Evolutionary conservation across 1,140 invertebrate species (phyloP).

Genomic region (Semibalanus balanoides): DNA sequence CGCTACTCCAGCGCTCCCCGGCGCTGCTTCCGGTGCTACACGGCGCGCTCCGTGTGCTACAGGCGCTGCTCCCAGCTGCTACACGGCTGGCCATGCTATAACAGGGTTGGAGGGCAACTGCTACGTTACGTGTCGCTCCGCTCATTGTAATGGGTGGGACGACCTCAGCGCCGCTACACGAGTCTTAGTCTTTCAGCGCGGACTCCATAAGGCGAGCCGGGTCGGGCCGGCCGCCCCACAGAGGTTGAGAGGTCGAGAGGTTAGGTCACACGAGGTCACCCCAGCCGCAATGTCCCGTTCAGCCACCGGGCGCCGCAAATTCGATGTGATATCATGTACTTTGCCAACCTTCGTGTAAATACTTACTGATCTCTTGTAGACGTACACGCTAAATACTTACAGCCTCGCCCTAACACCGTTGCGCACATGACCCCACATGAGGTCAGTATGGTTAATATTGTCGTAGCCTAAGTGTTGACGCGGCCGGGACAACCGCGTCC

Average conservation of each 20-base stretch:
- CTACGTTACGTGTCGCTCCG: no score
- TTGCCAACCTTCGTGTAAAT: neutral
- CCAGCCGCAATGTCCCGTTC: no score
- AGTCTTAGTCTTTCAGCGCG: neutral
- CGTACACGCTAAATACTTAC: neutral
- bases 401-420: neutral
- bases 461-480: neutral
- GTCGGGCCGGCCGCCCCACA: neutral
- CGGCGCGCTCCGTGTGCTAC: neutral
- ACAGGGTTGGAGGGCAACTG: no score
- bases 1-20: no score
- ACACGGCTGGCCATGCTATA: no score
- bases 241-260: neutral
- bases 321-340: constrained; percentile 1
- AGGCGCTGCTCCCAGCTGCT: no score
- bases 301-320: neutral
- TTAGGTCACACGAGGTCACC: neutral
- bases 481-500: no score
- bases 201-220: neutral
- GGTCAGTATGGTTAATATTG: neutral
- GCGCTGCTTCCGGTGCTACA: no score
- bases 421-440: neutral
- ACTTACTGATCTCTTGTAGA: neutral
- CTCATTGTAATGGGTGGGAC: no score
- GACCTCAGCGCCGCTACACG: neutral